Conservation (phyloP, 1,140 invertebrate species). For the Alviniconcha marisindica region DNA sequence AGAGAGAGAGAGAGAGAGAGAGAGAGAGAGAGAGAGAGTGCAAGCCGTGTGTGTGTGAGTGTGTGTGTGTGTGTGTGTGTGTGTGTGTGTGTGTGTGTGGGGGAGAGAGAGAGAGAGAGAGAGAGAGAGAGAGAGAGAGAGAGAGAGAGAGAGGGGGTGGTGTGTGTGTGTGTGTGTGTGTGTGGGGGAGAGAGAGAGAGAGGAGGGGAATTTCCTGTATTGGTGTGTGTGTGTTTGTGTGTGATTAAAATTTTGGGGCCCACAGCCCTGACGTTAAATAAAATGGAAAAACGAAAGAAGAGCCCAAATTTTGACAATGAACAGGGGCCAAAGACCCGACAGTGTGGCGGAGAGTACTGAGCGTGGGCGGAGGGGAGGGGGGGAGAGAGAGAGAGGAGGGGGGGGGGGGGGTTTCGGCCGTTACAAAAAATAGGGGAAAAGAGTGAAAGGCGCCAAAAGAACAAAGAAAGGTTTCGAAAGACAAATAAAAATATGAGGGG, state of each 20-base stretch:
- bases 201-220: not conserved
- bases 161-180: not conserved
- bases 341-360: not conserved
- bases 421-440: not conserved
- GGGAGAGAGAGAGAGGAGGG: not conserved
- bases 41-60: not conserved
- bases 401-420: too few species aligned
- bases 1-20: too few species aligned
- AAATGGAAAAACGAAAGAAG: too few species aligned
- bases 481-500: not conserved
- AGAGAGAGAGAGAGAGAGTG: too few species aligned
- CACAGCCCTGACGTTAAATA: not conserved
- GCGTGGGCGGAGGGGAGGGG: not conserved
- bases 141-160: too few species aligned
- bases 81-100: not conserved
- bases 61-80: not conserved
- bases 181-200: not conserved
- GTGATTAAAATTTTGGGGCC: not conserved
- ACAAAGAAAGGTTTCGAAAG: slow-evolving; percentile 18
- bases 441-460: slow-evolving; percentile 29
- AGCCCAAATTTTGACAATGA: too few species aligned
- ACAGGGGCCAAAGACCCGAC: too few species aligned
- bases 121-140: too few species aligned
- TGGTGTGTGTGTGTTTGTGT: not conserved
- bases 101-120: too few species aligned